A percentile compares a stretch with the other conserved stretches of the same genome.
phyloP scores from a whole-genome alignment of 2,113 vertebrate genomes.

The Esox niger region DNA sequence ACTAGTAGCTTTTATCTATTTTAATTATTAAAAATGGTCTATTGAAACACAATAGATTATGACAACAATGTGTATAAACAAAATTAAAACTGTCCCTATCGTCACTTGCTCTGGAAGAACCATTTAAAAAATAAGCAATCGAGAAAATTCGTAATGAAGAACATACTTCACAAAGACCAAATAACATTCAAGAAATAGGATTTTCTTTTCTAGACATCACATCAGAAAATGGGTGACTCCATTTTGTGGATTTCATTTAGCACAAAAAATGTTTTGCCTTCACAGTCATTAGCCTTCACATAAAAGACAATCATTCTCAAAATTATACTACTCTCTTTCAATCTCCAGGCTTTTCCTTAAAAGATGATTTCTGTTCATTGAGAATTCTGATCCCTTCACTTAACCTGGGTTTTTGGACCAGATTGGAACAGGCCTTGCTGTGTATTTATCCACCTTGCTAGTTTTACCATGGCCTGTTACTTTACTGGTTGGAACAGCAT shows the following conservation, averaged over 20 bases:
- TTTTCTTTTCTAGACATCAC: slow-evolving; percentile 60
- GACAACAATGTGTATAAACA: slow-evolving; percentile 80
- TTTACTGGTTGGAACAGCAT: too few relatives aligned
- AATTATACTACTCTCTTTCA: slow-evolving; percentile 9
- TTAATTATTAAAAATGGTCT: slow-evolving; percentile 80
- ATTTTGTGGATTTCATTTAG: slow-evolving; percentile 44
- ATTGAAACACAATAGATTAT: slow-evolving; percentile 80
- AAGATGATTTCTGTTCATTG: slow-evolving; percentile 33
- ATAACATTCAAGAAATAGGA: slow-evolving; percentile 68
- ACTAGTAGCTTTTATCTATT: slow-evolving; percentile 67
- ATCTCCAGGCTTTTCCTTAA: slow-evolving; percentile 23
- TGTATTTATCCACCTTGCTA: too few relatives aligned
- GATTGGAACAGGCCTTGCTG: too few relatives aligned
- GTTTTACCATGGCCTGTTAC: too few relatives aligned
- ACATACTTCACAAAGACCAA: slow-evolving; percentile 73
- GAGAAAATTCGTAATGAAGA: slow-evolving; percentile 57
- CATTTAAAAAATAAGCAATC: slow-evolving; percentile 57
- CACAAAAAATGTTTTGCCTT: too few relatives aligned
- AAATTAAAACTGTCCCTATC: slow-evolving; percentile 72
- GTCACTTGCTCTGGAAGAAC: slow-evolving; percentile 72
- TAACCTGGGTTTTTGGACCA: too few relatives aligned
- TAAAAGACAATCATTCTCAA: slow-evolving; percentile 43
- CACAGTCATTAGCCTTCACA: slow-evolving; percentile 56
- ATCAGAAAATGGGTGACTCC: slow-evolving; percentile 63
- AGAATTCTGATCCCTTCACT: slow-evolving; percentile 13